phyloP scores from a whole-genome alignment of 1,140 invertebrate species.

The Hycleus cichorii region DNA sequence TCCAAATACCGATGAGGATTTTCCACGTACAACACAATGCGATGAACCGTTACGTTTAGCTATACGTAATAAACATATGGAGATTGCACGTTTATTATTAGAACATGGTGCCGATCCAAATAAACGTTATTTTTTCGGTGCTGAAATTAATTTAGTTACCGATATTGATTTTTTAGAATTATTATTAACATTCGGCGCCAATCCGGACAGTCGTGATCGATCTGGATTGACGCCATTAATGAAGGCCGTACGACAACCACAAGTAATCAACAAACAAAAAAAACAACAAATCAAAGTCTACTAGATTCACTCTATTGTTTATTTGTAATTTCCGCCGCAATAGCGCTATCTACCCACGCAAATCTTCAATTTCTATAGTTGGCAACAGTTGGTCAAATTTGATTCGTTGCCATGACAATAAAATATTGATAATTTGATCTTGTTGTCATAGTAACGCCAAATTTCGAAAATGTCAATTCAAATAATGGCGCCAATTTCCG shows the following conservation, averaged over 20 bases:
- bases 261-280: conserved; percentile 44
- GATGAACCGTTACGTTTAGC: conserved; percentile 77
- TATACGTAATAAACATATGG: conserved; percentile 77
- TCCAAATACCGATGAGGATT: conserved; percentile 58
- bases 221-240: conserved; percentile 80
- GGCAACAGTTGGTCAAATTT: too few relatives aligned
- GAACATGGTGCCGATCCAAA: conserved; percentile 69
- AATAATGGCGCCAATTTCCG: too few relatives aligned
- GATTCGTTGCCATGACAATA: too few relatives aligned
- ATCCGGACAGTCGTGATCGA: conserved; percentile 77
- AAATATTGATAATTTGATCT: too few relatives aligned
- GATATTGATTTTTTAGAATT: conserved; percentile 77
- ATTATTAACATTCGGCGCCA: conserved; percentile 73
- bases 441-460: too few relatives aligned
- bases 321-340: too few relatives aligned
- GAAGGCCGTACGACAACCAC: conserved; percentile 72
- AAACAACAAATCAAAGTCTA: conserved; percentile 36
- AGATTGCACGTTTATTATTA: conserved; percentile 59
- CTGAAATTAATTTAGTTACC: conserved; percentile 81
- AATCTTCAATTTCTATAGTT: too few relatives aligned
- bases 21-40: conserved; percentile 63
- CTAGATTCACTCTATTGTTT: too few relatives aligned
- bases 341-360: too few relatives aligned
- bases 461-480: too few relatives aligned
- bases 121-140: conserved; percentile 80